Evolutionary conservation across 2,113 vertebrate genomes (phyloP), one percentile per base, ranked within the genome.

Genomic region (Proterorhinus semilunaris): DNA sequence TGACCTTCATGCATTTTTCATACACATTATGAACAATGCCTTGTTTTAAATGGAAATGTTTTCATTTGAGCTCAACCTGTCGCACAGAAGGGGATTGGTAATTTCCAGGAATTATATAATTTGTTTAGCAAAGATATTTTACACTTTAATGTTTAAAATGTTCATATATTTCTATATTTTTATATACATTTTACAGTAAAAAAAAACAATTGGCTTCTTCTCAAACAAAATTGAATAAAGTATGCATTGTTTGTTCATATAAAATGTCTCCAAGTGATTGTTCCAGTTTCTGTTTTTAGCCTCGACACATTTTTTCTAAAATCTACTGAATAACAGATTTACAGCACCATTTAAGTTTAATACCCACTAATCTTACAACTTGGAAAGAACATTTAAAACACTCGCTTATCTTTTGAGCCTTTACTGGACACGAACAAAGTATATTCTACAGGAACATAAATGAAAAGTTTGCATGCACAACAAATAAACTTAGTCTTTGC

Each of bases 381-480:
- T 7, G 45, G 9, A 53, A 62, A 73, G 15, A 64, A 21, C 21
- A 21, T 57, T 15, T 8, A 42, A 5, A 64, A 68, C 6, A 9
- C 45, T 16, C 0, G 15, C 68, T 59, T 50, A 47, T 43, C 57
- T 67, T 65, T 74, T 8, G 6, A 64, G 67, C n/a, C 11, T 78
- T 77, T 68, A 58, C 68, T 71, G 7, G 70, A 70, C 55, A 72
- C 58, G 0, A 46, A 21, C 53, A 43, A 45, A 61, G 8, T 9
- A 21, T 55, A 9, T 42, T 46, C n/a, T 62, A n/a, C 7, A 46
- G n/a, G 47, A 10, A 43, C 44, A 16, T 11, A 44, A 78, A 7
- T 67, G 13, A 49, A 66, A 36, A 50, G 16, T 43, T 57, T n/a
- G 10, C 76, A 71, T 85, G 74, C 72, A 57, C 6, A 15, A 10